Percentiles rank a stretch among this genome's conserved stretches.
These are phyloP conservation scores for Embidobia sp. DNA, from an alignment of 2,888 invertebrate species.

Conservation along the genomic window DNA sequence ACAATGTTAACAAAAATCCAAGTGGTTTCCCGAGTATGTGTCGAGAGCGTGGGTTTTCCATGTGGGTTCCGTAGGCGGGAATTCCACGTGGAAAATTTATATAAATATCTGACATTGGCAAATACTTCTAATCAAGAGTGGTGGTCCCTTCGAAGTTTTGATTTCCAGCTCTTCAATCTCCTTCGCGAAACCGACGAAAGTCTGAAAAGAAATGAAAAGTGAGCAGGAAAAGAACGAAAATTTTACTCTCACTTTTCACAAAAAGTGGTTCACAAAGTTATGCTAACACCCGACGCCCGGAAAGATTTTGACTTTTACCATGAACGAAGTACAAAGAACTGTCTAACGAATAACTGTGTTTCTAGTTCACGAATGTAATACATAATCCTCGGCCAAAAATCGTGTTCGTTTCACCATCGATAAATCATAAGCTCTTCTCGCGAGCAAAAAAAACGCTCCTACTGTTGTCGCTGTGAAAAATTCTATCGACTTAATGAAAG, in stretches of 20 bases:
- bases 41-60: conserved; percentile 27
- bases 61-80: conserved; percentile 21
- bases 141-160: conserved; percentile 2
- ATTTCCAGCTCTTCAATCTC: conserved; percentile 1
- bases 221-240: neutral
- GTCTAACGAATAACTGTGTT: conserved; percentile 17
- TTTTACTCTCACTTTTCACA: neutral
- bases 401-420: neutral
- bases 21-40: conserved; percentile 1
- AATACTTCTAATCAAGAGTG: neutral
- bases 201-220: neutral
- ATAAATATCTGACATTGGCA: conserved; percentile 35
- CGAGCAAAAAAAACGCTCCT: conserved; percentile 2
- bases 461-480: conserved; percentile 20
- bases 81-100: conserved; percentile 16
- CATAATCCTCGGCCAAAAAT: conserved; percentile 8
- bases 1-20: conserved; percentile 8
- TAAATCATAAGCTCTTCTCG: conserved; percentile 11
- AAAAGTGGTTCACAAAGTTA: conserved; percentile 2
- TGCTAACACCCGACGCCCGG: neutral
- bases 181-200: neutral
- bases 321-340: neutral
- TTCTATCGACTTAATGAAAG: conserved; percentile 17
- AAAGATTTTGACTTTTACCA: conserved; percentile 11
- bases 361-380: conserved; percentile 25